Evolutionary conservation across 2,888 invertebrate genomes (phyloP).

Genomic region (Andrena minutula): DNA sequence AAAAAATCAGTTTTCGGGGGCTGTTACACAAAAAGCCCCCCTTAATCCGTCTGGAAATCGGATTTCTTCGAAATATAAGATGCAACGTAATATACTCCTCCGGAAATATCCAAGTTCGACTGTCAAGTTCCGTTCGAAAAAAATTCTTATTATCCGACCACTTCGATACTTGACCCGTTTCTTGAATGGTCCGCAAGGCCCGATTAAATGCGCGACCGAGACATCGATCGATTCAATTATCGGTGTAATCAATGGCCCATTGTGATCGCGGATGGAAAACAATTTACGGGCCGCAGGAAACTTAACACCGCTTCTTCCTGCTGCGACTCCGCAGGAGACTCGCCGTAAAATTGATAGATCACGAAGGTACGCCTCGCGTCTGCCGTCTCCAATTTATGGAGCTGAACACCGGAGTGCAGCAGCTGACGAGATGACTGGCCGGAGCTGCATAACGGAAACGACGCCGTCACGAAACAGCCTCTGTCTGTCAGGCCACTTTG

Average conservation of each 20-base stretch:
- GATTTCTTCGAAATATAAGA: too few species aligned
- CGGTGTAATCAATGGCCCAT: slow-evolving; percentile 39
- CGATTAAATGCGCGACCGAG: background rate
- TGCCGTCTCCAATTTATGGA: slow-evolving; percentile 45
- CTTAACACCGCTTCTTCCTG: slow-evolving; percentile 39
- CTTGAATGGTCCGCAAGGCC: background rate
- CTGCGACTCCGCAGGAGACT: slow-evolving; percentile 29
- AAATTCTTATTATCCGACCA: background rate
- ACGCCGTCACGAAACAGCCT: slow-evolving; percentile 34
- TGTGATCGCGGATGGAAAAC: slow-evolving; percentile 34
- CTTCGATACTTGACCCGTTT: background rate
- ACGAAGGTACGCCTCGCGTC: slow-evolving; percentile 32
- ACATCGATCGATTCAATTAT: slow-evolving; percentile 30
- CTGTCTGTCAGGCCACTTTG: background rate
- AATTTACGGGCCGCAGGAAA: slow-evolving; percentile 36
- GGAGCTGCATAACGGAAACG: slow-evolving; percentile 60
- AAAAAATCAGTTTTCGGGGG: too few species aligned
- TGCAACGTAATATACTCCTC: too few species aligned
- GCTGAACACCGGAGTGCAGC: slow-evolving; percentile 33
- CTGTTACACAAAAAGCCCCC: too few species aligned
- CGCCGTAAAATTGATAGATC: slow-evolving; percentile 61
- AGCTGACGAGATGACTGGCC: slow-evolving; percentile 55
- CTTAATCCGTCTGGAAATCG: too few species aligned
- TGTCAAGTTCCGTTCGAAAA: background rate
- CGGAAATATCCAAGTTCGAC: too few species aligned